A percentile compares a stretch with the other conserved stretches of the same genome.
These are phyloP conservation scores for Aspiorhynchus laticeps DNA, from an alignment of 2,113 vertebrate species.

Conservation along the genomic window DNA sequence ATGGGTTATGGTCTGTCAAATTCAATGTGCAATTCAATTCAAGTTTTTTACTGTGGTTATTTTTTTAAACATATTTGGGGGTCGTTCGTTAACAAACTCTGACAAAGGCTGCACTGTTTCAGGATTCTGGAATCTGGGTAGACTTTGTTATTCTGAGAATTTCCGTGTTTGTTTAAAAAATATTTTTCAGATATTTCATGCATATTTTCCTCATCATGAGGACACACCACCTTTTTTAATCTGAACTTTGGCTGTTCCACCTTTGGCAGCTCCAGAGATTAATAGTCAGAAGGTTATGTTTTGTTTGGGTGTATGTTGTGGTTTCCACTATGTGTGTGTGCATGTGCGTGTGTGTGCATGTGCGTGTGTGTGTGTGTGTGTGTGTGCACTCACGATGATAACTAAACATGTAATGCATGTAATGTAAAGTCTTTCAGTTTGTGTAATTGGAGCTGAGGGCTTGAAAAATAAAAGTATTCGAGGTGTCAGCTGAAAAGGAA, in stretches of 20 bases:
- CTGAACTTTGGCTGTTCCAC: conserved; percentile 37
- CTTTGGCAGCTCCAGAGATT: conserved; percentile 33
- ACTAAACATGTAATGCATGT: background rate
- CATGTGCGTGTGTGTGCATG: background rate
- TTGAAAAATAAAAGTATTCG: too few species aligned
- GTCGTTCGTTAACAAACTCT: conserved; percentile 38
- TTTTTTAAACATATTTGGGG: conserved; percentile 7
- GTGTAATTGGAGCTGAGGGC: too few species aligned
- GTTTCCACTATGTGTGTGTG: background rate
- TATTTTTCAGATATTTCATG: conserved; percentile 48
- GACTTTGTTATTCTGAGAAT: conserved; percentile 55
- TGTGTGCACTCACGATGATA: background rate
- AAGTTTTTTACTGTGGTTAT: conserved; percentile 28
- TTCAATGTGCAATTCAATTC: background rate
- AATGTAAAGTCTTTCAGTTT: background rate
- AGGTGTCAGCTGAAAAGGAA: too few species aligned
- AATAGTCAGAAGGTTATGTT: conserved; percentile 23
- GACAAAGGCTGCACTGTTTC: conserved; percentile 54
- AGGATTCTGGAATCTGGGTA: conserved; percentile 46
- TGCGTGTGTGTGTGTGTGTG: too few species aligned
- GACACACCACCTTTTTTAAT: conserved; percentile 23
- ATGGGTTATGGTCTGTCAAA: conserved; percentile 19
- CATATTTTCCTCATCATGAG: conserved; percentile 48
- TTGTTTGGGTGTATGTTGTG: background rate
- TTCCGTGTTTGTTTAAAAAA: conserved; percentile 55